Base-by-base conservation (phyloP, 2,113 vertebrate genomes). In the Pollimyrus isidori region DNA sequence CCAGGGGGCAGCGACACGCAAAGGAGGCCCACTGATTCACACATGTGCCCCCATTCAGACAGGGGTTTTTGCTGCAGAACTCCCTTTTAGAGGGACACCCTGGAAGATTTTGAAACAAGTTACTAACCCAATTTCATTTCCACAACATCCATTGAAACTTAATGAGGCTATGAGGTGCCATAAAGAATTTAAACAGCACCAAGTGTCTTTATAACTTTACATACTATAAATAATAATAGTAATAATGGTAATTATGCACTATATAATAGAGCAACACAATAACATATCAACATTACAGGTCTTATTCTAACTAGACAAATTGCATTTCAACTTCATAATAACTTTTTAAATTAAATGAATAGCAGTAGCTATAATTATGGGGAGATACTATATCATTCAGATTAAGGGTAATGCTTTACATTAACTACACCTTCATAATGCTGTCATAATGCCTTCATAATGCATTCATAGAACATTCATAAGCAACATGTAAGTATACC, bases 81-180 rank as follows among this genome's bases (percentile, higher is more conserved):
- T 97, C 96, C 93, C 96, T 96, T 94, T 98, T 99, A 82, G 97
- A 96, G 0, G 96, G 95, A 90, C 98, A 99, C 88, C 98, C 98
- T 99, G 35, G 23, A 88, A 88, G 83, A 84, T 69, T 30, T 9
- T 26, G 19, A 46, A 15, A 50, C 88, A 30, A 86, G 0, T 94
- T 90, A 92, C 90, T 92, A 10, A n/a, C 49, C 23, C 42, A 23
- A 11, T 26, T 86, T 52, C 26, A 80, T 5, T 39, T 7, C 10
- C 23, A 30, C 7, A 10, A 86, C 3, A 23, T 35, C 49, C 45
- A 46, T 21, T 84, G n/a, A 11, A 49, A 86, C n/a, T 1, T 50
- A 52, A 48, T 30, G 48, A 23, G 10, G 45, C 23, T 49, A 19
- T 50, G 42, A 84, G 3, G 11, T 5, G 10, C 9, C 7, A 3